Conservation (phyloP, 2,113 vertebrate genomes). For the Leucoraja erinaceus region DNA sequence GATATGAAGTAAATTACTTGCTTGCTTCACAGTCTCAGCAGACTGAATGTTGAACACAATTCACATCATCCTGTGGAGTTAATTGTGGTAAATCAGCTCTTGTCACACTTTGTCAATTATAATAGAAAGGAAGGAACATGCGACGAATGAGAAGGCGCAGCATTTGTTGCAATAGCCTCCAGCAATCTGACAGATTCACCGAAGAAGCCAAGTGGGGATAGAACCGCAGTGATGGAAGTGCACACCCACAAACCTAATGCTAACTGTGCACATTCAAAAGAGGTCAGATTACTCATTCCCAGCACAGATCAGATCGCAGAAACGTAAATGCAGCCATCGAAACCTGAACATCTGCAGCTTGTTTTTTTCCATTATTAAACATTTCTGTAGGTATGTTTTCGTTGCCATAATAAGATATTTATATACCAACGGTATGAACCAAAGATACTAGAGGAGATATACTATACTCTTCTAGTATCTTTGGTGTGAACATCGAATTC, state of each 20-base stretch:
- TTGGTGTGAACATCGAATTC: too few species aligned
- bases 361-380: conserved; percentile 3
- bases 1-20: background rate
- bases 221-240: background rate
- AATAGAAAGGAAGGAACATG: background rate
- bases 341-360: background rate
- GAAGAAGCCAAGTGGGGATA: background rate
- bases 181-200: background rate
- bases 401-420: too few species aligned
- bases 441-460: too few species aligned
- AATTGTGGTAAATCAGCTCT: conserved; percentile 3
- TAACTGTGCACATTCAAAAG: background rate
- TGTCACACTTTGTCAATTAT: background rate
- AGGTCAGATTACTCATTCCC: background rate
- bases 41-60: background rate
- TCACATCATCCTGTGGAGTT: conserved; percentile 1
- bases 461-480: too few species aligned
- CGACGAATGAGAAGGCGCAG: background rate
- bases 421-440: too few species aligned
- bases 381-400: background rate
- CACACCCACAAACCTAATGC: background rate
- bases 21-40: conserved; percentile 16
- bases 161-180: background rate
- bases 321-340: background rate
- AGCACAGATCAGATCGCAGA: background rate